Percentiles rank a stretch among this genome's conserved stretches.
Evolutionary conservation across 2,113 vertebrate species (phyloP).

Genomic region (Podarcis cretensis): DNA sequence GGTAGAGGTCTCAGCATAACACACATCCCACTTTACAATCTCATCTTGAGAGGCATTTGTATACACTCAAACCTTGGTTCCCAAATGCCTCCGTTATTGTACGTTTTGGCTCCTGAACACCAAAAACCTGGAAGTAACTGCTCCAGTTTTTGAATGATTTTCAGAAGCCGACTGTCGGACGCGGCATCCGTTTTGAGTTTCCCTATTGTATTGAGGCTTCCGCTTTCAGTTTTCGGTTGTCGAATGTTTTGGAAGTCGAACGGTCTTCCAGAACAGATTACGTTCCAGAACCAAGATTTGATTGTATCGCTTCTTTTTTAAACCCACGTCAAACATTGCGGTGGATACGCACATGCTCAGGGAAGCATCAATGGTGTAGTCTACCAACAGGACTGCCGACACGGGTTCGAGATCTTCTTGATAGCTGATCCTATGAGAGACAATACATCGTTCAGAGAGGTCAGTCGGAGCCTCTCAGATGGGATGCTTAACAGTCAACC

Average conservation of each 20-base stretch:
- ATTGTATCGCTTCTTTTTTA: background rate
- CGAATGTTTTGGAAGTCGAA: too few species aligned
- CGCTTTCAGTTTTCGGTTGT: too few species aligned
- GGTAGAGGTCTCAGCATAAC: background rate
- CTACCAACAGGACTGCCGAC: slow-evolving; percentile 79
- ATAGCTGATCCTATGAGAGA: slow-evolving; percentile 81
- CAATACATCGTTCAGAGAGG: background rate
- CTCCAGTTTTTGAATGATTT: too few species aligned
- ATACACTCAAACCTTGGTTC: too few species aligned
- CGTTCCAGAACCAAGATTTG: too few species aligned
- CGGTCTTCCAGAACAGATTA: too few species aligned
- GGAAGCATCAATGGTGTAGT: slow-evolving; percentile 82
- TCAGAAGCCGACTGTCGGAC: too few species aligned
- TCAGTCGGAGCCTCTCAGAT: background rate
- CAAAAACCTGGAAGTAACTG: too few species aligned
- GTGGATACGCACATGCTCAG: slow-evolving; percentile 81
- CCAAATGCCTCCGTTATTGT: too few species aligned
- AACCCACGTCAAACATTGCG: background rate
- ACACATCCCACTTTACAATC: background rate
- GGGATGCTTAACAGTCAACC: background rate
- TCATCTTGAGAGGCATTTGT: background rate
- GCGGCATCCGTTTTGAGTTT: too few species aligned
- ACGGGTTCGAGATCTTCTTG: slow-evolving; percentile 83
- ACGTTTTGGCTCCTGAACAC: too few species aligned
- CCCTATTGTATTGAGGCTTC: too few species aligned